phyloP scores from a whole-genome alignment of 2,797 vertebrate species.

The Lutjanus campechanus region DNA sequence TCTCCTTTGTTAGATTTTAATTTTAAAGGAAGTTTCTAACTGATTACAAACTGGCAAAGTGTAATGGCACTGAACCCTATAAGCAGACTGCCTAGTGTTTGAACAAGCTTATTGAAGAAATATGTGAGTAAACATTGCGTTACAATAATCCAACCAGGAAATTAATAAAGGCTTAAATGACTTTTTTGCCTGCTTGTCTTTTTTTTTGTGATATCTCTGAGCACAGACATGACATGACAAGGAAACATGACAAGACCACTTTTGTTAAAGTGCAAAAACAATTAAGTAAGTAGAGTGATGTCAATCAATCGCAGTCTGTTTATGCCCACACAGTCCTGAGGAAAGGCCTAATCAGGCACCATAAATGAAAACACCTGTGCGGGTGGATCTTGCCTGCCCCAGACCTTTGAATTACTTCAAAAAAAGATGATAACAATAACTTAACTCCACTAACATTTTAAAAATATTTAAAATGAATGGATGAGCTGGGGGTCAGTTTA shows the following conservation, averaged over 20 bases:
- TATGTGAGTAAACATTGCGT: neutral
- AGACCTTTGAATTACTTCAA: neutral
- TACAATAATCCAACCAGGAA: slow-evolving; percentile 1
- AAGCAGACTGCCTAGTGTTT: neutral
- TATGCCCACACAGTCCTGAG: slow-evolving; percentile 1
- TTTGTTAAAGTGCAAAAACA: neutral
- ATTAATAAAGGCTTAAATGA: neutral
- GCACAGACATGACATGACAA: neutral
- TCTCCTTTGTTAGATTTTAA: neutral
- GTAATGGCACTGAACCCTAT: neutral
- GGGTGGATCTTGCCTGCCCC: too few species aligned
- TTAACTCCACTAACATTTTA: neutral
- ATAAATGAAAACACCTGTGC: slow-evolving; percentile 4
- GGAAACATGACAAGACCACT: neutral
- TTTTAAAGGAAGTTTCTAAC: neutral
- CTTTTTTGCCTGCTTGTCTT: neutral
- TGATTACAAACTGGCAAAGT: neutral
- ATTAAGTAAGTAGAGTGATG: neutral
- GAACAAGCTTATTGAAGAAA: neutral
- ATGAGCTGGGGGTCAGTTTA: neutral
- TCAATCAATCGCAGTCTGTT: neutral
- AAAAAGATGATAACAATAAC: neutral
- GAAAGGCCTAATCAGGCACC: neutral
- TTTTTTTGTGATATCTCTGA: neutral
- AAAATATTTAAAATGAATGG: neutral